Conservation (phyloP, 2,113 vertebrate species). For the Alligator mississippiensis region DNA sequence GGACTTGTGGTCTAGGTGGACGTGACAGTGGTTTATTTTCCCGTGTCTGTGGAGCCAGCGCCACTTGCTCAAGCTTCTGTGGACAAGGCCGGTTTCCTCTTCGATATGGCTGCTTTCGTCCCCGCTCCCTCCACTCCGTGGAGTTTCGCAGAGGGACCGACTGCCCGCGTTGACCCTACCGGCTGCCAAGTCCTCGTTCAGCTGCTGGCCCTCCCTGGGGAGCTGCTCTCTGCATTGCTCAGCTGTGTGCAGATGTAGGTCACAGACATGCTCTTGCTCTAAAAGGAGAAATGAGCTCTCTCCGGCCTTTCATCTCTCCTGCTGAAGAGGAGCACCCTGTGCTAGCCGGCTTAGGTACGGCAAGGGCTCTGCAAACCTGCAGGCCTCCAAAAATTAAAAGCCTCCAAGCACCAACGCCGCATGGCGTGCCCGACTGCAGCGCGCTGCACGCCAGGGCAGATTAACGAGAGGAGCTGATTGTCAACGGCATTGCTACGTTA, state of each 20-base stretch:
- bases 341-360: constrained; percentile 47
- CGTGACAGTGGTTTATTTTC: too few relatives aligned
- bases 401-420: constrained; percentile 53
- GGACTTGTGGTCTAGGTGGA: too few relatives aligned
- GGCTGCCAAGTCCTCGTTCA: constrained; percentile 46
- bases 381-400: constrained; percentile 60
- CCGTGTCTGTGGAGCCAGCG: too few relatives aligned
- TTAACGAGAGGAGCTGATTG: constrained; percentile 59
- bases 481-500: constrained; percentile 51
- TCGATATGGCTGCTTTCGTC: constrained; percentile 23
- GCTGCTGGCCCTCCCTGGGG: constrained; percentile 20
- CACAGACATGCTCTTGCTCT: constrained; percentile 27
- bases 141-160: constrained; percentile 9
- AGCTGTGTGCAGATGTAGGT: constrained; percentile 57
- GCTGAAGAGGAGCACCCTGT: constrained; percentile 8
- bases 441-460: constrained; percentile 12
- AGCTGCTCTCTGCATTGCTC: constrained; percentile 44
- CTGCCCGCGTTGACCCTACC: background rate
- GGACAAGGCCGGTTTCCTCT: background rate
- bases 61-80: background rate
- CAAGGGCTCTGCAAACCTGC: constrained; percentile 18
- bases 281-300: constrained; percentile 36
- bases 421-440: constrained; percentile 33
- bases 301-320: constrained; percentile 45
- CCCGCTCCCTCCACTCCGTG: constrained; percentile 21